phyloP scores from a whole-genome alignment of 2,797 vertebrate species.

The Myiotriccus ornatus region DNA sequence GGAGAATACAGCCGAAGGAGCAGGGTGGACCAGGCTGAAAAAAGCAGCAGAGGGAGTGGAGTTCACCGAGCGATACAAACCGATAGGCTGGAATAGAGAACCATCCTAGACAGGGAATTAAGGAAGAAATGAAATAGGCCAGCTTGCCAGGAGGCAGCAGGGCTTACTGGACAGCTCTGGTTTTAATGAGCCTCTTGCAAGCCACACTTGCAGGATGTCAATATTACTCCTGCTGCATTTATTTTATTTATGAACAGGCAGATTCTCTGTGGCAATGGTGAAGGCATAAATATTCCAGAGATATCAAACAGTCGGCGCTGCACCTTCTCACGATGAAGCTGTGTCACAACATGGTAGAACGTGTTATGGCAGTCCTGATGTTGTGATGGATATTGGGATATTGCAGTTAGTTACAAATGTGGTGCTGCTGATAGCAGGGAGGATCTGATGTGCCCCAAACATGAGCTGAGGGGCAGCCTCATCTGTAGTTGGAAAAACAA shows the following conservation, averaged over 20 bases:
- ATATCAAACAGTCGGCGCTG: background rate
- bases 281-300: background rate
- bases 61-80: background rate
- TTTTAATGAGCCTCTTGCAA: slow-evolving; percentile 36
- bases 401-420: rapidly evolving
- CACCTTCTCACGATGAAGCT: background rate
- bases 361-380: background rate
- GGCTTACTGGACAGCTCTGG: slow-evolving; percentile 25
- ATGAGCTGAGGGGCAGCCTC: background rate
- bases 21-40: background rate
- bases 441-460: rapidly evolving
- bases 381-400: background rate
- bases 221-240: background rate
- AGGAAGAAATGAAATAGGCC: background rate
- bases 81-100: background rate
- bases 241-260: background rate
- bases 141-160: slow-evolving; percentile 6
- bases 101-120: slow-evolving; percentile 12
- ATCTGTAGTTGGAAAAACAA: rapidly evolving
- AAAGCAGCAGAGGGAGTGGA: background rate
- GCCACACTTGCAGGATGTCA: slow-evolving; percentile 30
- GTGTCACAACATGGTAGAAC: background rate
- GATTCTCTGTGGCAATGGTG: background rate
- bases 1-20: slow-evolving; percentile 22
- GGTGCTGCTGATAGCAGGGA: background rate